Percentiles rank a stretch among this genome's conserved stretches.
Evolutionary conservation across 2,797 vertebrate species (phyloP).

Genomic region (Perodicticus potto): DNA sequence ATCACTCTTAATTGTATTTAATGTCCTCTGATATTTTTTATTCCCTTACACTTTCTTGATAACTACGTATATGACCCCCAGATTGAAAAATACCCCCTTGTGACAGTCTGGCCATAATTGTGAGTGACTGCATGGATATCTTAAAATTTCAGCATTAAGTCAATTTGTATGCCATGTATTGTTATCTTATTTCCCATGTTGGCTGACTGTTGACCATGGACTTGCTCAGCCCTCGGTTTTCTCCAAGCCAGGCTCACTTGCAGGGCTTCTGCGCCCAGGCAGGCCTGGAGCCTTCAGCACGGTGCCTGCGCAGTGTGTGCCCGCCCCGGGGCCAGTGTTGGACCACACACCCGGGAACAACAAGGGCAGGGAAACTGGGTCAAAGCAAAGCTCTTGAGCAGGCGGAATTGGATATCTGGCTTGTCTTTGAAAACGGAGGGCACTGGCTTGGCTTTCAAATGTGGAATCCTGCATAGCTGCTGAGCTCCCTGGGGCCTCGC

Average conservation of each 20-base stretch:
- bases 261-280: background rate
- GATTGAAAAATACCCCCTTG: background rate
- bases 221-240: background rate
- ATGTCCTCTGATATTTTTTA: background rate
- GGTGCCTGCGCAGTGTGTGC: background rate
- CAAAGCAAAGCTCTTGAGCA: constrained; percentile 33
- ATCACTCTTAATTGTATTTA: too few relatives aligned
- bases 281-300: background rate
- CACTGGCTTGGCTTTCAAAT: constrained; percentile 53
- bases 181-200: fast-evolving
- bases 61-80: background rate
- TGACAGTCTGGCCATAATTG: background rate
- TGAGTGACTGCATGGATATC: background rate
- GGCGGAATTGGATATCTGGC: constrained; percentile 18
- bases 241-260: background rate
- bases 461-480: background rate
- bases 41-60: background rate
- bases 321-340: background rate
- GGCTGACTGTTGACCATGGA: background rate
- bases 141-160: background rate
- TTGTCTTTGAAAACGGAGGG: constrained; percentile 14
- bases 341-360: background rate
- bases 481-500: background rate
- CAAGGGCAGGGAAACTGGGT: constrained; percentile 58
- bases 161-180: fast-evolving